phyloP scores from a whole-genome alignment of 2,797 vertebrate genomes.

The Hypotaenidia okinawae region DNA sequence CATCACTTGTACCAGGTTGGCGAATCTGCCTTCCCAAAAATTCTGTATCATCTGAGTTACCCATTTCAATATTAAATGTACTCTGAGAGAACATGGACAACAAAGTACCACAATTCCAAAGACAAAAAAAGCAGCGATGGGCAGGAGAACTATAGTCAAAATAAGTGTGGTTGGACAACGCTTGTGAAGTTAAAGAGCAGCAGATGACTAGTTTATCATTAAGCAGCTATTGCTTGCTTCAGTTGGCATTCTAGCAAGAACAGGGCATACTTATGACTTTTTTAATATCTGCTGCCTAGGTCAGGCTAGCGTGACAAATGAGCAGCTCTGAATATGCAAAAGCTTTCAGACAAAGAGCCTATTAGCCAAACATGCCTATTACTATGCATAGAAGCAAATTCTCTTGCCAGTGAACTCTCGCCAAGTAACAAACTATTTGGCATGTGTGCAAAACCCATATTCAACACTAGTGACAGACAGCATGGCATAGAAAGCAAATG shows the following conservation, averaged over 20 bases:
- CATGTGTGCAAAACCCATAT: conserved; percentile 24
- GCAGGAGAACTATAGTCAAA: not conserved
- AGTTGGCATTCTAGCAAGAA: not conserved
- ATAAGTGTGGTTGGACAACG: not conserved
- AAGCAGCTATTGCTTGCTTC: not conserved
- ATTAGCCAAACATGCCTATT: conserved; percentile 33
- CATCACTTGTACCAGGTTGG: rapidly evolving
- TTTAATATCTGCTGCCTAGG: conserved; percentile 27
- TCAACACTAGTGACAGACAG: conserved; percentile 20
- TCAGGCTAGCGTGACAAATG: conserved; percentile 45
- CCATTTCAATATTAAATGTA: rapidly evolving
- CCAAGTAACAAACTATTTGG: conserved; percentile 44
- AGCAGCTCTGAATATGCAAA: conserved; percentile 36
- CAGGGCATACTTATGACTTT: not conserved
- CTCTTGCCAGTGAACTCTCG: conserved; percentile 15
- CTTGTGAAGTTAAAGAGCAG: not conserved
- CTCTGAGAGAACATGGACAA: not conserved
- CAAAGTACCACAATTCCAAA: not conserved
- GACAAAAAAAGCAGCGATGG: not conserved
- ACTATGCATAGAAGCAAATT: conserved; percentile 8
- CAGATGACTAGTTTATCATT: not conserved
- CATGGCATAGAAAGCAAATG: conserved; percentile 25
- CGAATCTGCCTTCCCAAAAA: not conserved
- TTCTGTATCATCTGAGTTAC: not conserved
- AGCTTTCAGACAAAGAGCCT: conserved; percentile 48